Evolutionary conservation across 2,888 invertebrate species (phyloP), one percentile per base, ranked within the genome.

Genomic region (Noctua janthina): DNA sequence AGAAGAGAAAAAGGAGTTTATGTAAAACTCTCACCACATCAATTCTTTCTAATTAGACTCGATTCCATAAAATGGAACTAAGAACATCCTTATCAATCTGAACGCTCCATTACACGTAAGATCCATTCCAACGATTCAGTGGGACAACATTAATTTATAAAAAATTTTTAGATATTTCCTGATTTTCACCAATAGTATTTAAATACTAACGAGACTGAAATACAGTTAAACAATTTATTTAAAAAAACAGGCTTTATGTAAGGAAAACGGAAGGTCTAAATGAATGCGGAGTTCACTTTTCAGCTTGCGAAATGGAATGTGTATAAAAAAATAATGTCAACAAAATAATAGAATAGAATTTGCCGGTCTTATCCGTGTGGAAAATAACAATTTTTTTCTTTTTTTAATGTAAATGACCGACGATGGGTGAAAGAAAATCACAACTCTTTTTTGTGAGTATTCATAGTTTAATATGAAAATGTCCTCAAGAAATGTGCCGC

Each of bases 351-450:
- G 84, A 86, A 84, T 83, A 78, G 75, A 85, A 85, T 85, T 83
- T 74, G 88, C 90, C 90, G 91, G 90, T 85, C 83, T 79, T 76
- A 76, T 78, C 74, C 79, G 71, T 64, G 79, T 83, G 67, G 54
- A 76, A 86, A 82, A 75, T 76, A 74, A 39, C 17, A 70, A 81
- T 79, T 39, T 76, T 70, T 59, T 69, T 59, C 51, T 6, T 73
- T 70, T 23, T 39, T 77, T 83, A 66, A 69, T 67, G 64, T 86
- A 83, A 83, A 91, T 91, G 91, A 86, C 35, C 71, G 91, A 91
- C 82, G 85, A 92, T 92, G 92, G 92, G 75, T 90, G 90, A 92
- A 86, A 76, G 79, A 81, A 83, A 82, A 76, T 67, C 78, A 79
- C 73, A 70, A 70, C 78, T 82, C n/a, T 70, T 54, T 79, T 83